phyloP scores from a whole-genome alignment of 2,888 invertebrate genomes.

The Drosophila niveifrons region DNA sequence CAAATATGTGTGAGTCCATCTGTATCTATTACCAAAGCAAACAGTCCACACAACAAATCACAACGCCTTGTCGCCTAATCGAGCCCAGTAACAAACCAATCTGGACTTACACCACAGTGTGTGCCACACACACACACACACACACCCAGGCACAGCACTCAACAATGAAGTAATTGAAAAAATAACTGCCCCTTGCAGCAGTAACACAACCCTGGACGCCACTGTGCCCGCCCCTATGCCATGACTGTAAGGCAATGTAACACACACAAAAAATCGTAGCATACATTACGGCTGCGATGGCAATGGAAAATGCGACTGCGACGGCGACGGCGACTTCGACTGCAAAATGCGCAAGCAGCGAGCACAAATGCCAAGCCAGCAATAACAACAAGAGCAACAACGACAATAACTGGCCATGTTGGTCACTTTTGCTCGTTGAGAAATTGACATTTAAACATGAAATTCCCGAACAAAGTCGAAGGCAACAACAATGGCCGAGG shows the following conservation, averaged over 20 bases:
- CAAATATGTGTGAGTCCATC: neutral
- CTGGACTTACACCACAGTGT: slow-evolving; percentile 7
- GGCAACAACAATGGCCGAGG: slow-evolving; percentile 56
- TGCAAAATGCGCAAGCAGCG: slow-evolving; percentile 52
- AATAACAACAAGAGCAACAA: slow-evolving; percentile 34
- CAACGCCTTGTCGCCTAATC: slow-evolving; percentile 54
- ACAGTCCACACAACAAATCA: slow-evolving; percentile 54
- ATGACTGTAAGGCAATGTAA: slow-evolving; percentile 23
- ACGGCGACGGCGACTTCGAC: slow-evolving; percentile 17
- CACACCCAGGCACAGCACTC: slow-evolving; percentile 21
- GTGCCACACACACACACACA: neutral
- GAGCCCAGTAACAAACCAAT: slow-evolving; percentile 58
- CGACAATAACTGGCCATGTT: slow-evolving; percentile 45
- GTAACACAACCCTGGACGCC: slow-evolving; percentile 12
- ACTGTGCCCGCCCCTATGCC: slow-evolving; percentile 2
- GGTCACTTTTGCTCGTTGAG: slow-evolving; percentile 75
- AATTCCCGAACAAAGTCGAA: slow-evolving; percentile 66
- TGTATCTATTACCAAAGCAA: slow-evolving; percentile 23
- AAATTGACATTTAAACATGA: slow-evolving; percentile 80
- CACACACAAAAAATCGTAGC: slow-evolving; percentile 42
- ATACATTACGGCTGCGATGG: slow-evolving; percentile 46
- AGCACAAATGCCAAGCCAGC: slow-evolving; percentile 29
- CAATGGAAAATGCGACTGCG: slow-evolving; percentile 14
- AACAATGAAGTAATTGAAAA: slow-evolving; percentile 74
- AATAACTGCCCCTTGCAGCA: slow-evolving; percentile 51